phyloP scores from a whole-genome alignment of 2,797 vertebrate species.

The Alca torda region DNA sequence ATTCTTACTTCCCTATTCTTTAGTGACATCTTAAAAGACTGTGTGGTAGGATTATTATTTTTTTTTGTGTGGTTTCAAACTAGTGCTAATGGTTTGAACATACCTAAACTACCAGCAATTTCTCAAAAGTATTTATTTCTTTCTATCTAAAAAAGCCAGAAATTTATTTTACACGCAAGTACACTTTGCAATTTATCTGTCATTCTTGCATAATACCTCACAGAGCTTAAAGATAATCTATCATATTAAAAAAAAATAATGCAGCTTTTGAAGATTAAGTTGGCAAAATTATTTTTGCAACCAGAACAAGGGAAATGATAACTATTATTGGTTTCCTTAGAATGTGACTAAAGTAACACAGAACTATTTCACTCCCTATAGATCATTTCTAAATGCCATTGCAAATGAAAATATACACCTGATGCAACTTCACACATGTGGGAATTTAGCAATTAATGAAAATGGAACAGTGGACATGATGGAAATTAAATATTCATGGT shows the following conservation, averaged over 20 bases:
- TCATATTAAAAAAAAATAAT: not conserved
- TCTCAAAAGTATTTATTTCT: not conserved
- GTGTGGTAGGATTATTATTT: not conserved
- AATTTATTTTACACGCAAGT: not conserved
- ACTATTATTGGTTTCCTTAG: not conserved
- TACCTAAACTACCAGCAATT: not conserved
- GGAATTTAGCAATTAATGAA: conserved; percentile 34
- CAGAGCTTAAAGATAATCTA: not conserved
- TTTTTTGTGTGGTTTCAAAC: not conserved
- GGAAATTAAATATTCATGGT: conserved; percentile 33
- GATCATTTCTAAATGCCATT: conserved; percentile 26
- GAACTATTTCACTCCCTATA: conserved; percentile 19
- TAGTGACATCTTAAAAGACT: not conserved
- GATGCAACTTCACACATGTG: not conserved
- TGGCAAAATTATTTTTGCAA: not conserved
- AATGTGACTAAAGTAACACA: not conserved
- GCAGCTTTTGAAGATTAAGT: not conserved
- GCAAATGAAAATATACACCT: conserved; percentile 32
- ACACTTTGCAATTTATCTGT: not conserved
- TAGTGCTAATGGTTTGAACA: not conserved
- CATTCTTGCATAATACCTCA: not conserved
- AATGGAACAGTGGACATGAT: conserved; percentile 10
- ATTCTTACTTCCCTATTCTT: not conserved
- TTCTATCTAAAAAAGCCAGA: not conserved
- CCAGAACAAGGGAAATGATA: not conserved